Evolutionary conservation across 2,888 invertebrate genomes (phyloP).

Genomic region (Cerceris ruficornis): DNA sequence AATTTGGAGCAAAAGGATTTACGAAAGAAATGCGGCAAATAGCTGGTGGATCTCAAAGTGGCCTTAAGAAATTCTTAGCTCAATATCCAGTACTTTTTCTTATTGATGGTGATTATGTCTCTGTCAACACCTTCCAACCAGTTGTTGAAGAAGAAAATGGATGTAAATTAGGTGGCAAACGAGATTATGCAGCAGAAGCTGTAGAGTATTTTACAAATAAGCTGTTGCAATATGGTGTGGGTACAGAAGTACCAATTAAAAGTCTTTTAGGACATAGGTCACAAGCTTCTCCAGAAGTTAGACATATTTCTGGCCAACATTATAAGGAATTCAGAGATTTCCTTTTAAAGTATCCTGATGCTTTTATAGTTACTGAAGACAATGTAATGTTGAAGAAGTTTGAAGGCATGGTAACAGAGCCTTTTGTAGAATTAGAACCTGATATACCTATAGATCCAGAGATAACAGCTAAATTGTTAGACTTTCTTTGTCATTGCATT

Average conservation of each 20-base stretch:
- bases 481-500: constrained; percentile 92
- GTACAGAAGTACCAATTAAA: constrained; percentile 98
- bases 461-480: constrained; percentile 90
- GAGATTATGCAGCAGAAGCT: constrained; percentile 97
- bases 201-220: constrained; percentile 98
- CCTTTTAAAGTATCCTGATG: constrained; percentile 91
- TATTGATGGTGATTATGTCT: constrained; percentile 96
- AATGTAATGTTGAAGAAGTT: constrained; percentile 90
- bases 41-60: constrained; percentile 97
- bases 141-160: constrained; percentile 84
- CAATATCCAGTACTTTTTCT: constrained; percentile 98
- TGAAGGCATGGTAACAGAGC: constrained; percentile 86
- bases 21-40: constrained; percentile 99
- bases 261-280: constrained; percentile 98
- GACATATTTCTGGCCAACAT: constrained; percentile 97
- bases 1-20: constrained; percentile 99
- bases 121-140: constrained; percentile 91
- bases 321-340: constrained; percentile 97
- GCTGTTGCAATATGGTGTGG: constrained; percentile 96
- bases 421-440: constrained; percentile 86
- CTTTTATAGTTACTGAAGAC: constrained; percentile 91
- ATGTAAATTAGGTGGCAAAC: constrained; percentile 84
- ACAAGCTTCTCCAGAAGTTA: constrained; percentile 97
- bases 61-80: constrained; percentile 97
- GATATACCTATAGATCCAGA: constrained; percentile 90